Conservation (phyloP, 2,888 invertebrate genomes). For the Melangyna quadrimaculata region DNA sequence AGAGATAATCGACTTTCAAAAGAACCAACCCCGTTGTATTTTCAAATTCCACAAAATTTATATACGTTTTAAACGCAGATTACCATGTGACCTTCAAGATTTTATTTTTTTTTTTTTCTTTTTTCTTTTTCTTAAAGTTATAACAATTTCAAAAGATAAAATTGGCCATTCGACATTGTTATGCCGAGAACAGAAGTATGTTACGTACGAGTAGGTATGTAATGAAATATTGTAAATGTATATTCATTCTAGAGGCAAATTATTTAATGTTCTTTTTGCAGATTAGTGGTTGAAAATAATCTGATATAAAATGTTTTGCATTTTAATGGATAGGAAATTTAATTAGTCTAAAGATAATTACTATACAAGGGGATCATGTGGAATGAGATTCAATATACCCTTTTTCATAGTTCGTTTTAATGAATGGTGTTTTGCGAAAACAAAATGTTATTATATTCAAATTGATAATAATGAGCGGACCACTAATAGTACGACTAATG, state of each 20-base stretch:
- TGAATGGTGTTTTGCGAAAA: too few species aligned
- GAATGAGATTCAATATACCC: not conserved
- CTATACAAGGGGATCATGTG: not conserved
- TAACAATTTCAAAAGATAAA: not conserved
- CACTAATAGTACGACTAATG: too few species aligned
- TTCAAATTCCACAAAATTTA: not conserved
- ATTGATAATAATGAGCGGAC: too few species aligned
- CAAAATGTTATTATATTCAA: too few species aligned
- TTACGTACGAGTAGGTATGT: too few species aligned
- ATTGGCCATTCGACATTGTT: not conserved
- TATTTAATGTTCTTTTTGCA: constrained; percentile 17
- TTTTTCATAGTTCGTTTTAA: not conserved
- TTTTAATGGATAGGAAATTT: constrained; percentile 52
- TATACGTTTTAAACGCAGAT: not conserved
- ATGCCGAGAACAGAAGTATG: not conserved
- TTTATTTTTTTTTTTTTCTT: not conserved
- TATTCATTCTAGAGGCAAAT: not conserved
- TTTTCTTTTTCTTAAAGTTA: not conserved
- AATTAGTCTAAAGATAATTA: constrained; percentile 19
- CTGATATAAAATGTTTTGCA: constrained; percentile 43
- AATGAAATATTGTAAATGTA: not conserved
- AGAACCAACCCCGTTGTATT: not conserved
- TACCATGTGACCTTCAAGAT: not conserved
- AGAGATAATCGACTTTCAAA: not conserved
- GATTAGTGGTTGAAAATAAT: constrained; percentile 55